phyloP scores from a whole-genome alignment of 1,140 invertebrate species.

The Tetramorium alpestre region DNA sequence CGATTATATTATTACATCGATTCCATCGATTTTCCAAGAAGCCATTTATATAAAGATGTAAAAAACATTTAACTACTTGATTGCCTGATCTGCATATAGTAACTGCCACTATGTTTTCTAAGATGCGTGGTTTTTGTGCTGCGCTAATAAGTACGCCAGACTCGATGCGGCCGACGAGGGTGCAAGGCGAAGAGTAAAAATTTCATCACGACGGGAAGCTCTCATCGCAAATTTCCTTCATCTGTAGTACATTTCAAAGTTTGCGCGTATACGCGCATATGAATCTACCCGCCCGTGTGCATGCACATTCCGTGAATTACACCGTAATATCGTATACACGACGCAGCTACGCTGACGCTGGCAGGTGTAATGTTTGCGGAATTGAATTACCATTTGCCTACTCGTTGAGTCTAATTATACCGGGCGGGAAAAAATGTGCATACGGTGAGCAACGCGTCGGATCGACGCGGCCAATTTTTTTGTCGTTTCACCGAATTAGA shows the following conservation, averaged over 20 bases:
- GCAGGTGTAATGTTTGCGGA: slow-evolving; percentile 52
- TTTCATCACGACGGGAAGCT: not conserved
- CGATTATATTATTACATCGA: too few species aligned
- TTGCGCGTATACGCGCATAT: not conserved
- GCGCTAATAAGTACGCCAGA: not conserved
- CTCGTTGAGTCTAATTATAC: slow-evolving; percentile 37
- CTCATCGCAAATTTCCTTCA: not conserved
- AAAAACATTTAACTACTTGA: slow-evolving; percentile 1
- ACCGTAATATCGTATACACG: slow-evolving; percentile 35
- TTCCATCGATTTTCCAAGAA: not conserved
- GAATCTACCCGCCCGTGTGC: not conserved
- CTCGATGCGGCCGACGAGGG: not conserved
- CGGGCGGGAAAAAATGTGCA: not conserved
- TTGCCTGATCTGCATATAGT: not conserved
- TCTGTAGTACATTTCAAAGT: not conserved
- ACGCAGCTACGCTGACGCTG: slow-evolving; percentile 10
- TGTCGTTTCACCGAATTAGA: not conserved
- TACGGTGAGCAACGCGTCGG: not conserved
- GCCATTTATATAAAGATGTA: not conserved
- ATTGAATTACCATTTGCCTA: slow-evolving; percentile 51
- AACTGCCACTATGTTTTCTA: not conserved
- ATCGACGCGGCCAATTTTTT: slow-evolving; percentile 13
- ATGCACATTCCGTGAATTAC: slow-evolving; percentile 20
- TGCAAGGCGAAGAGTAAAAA: slow-evolving; percentile 10
- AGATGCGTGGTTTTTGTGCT: not conserved